Evolutionary conservation across 2,888 invertebrate species (phyloP).

Genomic region (Drosophila eohydei): DNA sequence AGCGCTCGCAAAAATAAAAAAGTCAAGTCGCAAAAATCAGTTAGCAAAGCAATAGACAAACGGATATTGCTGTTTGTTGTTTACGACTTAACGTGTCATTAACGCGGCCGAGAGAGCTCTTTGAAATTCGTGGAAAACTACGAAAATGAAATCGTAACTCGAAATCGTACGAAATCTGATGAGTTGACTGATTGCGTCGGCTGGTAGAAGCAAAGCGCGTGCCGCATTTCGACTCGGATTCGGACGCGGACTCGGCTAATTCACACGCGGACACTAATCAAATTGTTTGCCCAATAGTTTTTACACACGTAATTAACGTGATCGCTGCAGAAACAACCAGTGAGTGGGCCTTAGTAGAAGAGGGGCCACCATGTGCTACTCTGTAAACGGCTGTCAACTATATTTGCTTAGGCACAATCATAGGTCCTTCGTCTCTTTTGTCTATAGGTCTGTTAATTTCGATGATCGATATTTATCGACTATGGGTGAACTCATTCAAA

Average conservation of each 20-base stretch:
- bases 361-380: neutral
- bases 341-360: neutral
- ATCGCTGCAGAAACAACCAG: slow-evolving; percentile 23
- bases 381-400: neutral
- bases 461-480: too few species aligned
- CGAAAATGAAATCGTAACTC: slow-evolving; percentile 23
- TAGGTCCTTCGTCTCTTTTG: neutral
- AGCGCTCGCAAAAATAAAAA: neutral
- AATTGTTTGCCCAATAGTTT: slow-evolving; percentile 76
- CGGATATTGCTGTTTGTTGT: slow-evolving; percentile 66
- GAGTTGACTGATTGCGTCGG: slow-evolving; percentile 21
- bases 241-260: slow-evolving; percentile 42
- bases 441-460: too few species aligned
- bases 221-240: slow-evolving; percentile 43
- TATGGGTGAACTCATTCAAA: too few species aligned
- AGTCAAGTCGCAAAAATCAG: slow-evolving; percentile 36
- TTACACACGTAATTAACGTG: slow-evolving; percentile 68
- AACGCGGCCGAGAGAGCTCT: slow-evolving; percentile 28
- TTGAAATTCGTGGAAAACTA: slow-evolving; percentile 51
- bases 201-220: slow-evolving; percentile 57
- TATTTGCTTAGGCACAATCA: neutral
- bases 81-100: slow-evolving; percentile 55
- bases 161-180: slow-evolving; percentile 27
- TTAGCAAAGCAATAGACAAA: slow-evolving; percentile 48
- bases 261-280: slow-evolving; percentile 67